Base-by-base conservation (phyloP, 1,140 invertebrate genomes). In the Calliphora vicina region DNA sequence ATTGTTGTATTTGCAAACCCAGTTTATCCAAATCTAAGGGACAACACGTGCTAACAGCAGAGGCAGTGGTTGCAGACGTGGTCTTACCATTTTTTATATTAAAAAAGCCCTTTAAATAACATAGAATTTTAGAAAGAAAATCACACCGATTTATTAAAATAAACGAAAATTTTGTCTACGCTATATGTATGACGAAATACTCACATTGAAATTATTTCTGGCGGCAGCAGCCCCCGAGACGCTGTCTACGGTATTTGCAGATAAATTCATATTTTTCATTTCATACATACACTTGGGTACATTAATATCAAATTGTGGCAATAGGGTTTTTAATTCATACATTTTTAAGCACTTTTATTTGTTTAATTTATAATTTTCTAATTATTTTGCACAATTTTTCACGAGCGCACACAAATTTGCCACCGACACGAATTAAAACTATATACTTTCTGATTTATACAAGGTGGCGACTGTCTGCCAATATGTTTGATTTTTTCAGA, bases 1-100 rank as follows among this genome's bases (percentile, higher is more conserved):
- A 81, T 81, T 88, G 87, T 84, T 90, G 88, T 84, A 90, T 89
- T 85, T 88, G 85, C 83, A 83, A 84, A 85, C 88, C 86, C 87
- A 89, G 87, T 86, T 82, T 85, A 84, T 89, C 88, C 88, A 89
- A 88, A 88, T 89, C 86, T 85, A 89, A 88, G 84, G 85, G 88
- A 85, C 88, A 89, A 82, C 81, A 35, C 72, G 73, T 61, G 45
- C 27, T 27, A 61, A 73, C 42, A 71, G 80, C 57, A 50, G 72
- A 67, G 27, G 83, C 29, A 45, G 83, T 61, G 23, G 57, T 45
- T 57, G 23, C 25, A 25, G 61, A 67, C 20, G 80, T 81, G 45
- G 80, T 81, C 25, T 42, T 27, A 71, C 74, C 74, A 81, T 26
- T 35, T 35, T 35, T 35, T n/a, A 61, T 26, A 45, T 61, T 81